phyloP scores from a whole-genome alignment of 2,113 vertebrate species.

The Salvelinus alpinus region DNA sequence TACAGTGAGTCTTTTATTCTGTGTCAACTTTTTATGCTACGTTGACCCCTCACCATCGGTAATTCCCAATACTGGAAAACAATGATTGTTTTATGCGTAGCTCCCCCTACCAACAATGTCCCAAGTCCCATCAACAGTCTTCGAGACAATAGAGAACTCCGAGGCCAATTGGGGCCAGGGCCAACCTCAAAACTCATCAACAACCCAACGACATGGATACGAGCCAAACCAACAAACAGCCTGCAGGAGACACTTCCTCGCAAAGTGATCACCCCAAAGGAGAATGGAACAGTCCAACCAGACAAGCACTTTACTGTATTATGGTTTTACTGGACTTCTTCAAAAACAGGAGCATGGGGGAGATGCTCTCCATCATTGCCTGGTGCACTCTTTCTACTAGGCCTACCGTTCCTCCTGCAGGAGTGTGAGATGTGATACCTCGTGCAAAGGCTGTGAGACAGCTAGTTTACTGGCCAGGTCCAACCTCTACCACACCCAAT shows the following conservation, averaged over 20 bases:
- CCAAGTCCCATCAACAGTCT: not conserved
- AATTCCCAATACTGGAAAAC: slow-evolving; percentile 1
- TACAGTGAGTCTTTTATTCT: not conserved
- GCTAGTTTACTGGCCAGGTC: not conserved
- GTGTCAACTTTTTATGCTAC: not conserved
- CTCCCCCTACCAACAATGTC: not conserved
- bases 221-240: slow-evolving; percentile 1
- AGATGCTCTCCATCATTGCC: not conserved
- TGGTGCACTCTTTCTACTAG: no score
- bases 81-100: not conserved
- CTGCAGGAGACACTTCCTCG: not conserved
- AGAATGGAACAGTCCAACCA: no score
- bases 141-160: not conserved
- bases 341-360: no score
- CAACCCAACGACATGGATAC: not conserved
- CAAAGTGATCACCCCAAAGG: no score
- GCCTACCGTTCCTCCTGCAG: no score
- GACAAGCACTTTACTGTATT: no score
- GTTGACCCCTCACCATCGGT: not conserved
- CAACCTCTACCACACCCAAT: slow-evolving; percentile 4
- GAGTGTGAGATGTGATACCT: no score
- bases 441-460: not conserved
- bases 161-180: no score
- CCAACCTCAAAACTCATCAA: not conserved
- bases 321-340: no score